Percentiles rank a stretch among this genome's conserved stretches.
phyloP scores from a whole-genome alignment of 2,888 invertebrate species.

The Orthonevra nobilis region DNA sequence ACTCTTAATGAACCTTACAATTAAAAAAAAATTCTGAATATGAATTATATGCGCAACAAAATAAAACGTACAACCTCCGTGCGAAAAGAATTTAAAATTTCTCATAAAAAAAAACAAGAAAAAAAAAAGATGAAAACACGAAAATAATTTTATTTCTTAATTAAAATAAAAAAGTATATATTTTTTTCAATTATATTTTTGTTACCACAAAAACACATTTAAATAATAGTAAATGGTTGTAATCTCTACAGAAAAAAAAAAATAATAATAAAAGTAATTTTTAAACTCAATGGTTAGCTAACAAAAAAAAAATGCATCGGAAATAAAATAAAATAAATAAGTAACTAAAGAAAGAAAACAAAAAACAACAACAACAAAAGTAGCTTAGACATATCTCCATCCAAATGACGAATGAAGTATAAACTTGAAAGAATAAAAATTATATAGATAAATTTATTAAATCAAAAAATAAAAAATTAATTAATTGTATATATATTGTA shows the following conservation, averaged over 20 bases:
- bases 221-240: conserved; percentile 42
- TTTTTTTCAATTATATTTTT: conserved; percentile 4
- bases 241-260: conserved; percentile 36
- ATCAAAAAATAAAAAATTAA: conserved; percentile 9
- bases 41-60: too few species aligned
- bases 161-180: not conserved
- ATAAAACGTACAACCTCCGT: conserved; percentile 52
- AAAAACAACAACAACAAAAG: too few species aligned
- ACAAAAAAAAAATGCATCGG: conserved; percentile 10
- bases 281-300: conserved; percentile 2
- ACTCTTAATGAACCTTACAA: too few species aligned
- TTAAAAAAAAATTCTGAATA: too few species aligned
- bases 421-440: conserved; percentile 31
- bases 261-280: conserved; percentile 11
- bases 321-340: conserved; percentile 15
- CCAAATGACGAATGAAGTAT: conserved; percentile 46
- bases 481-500: conserved; percentile 12
- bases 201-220: conserved; percentile 6
- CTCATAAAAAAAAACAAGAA: conserved; percentile 23
- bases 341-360: conserved; percentile 3
- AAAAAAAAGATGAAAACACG: not conserved
- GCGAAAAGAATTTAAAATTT: conserved; percentile 41
- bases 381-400: conserved; percentile 68
- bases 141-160: too few species aligned
- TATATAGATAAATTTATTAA: conserved; percentile 6